Evolutionary conservation across 2,113 vertebrate species (phyloP).

Genomic region (Manacus vitellinus): DNA sequence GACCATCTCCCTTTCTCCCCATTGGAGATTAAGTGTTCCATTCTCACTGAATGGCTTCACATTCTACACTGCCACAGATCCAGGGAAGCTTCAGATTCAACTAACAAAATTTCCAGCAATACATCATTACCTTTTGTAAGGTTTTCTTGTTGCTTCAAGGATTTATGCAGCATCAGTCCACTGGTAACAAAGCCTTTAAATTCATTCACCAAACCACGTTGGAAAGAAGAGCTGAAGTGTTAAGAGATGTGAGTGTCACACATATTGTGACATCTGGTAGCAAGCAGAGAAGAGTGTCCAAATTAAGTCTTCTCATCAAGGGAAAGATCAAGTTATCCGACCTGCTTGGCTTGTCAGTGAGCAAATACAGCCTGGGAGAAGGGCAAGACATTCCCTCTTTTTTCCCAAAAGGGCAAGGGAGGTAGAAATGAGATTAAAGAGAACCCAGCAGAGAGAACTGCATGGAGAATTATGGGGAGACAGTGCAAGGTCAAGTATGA

Average conservation of each 20-base stretch:
- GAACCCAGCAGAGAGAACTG: neutral
- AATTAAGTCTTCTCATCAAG: neutral
- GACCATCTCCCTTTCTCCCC: neutral
- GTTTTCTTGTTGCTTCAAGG: neutral
- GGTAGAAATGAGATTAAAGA: neutral
- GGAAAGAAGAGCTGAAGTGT: neutral
- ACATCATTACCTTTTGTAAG: neutral
- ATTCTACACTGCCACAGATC: neutral
- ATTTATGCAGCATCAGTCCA: neutral
- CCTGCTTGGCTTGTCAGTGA: neutral
- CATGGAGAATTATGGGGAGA: neutral
- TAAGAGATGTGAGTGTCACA: rapidly evolving
- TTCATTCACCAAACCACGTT: neutral
- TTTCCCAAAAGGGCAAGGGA: neutral
- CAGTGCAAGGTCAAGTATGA: neutral
- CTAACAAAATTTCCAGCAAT: neutral
- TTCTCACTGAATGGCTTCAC: neutral
- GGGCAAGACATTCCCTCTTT: neutral
- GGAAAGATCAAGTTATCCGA: neutral
- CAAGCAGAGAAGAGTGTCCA: neutral
- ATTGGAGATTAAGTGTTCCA: neutral
- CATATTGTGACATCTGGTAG: neutral
- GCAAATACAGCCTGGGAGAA: neutral
- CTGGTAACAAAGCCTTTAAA: neutral
- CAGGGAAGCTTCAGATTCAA: neutral